Conservation (phyloP, 2,888 invertebrate species). For the Cotesia congregata region DNA sequence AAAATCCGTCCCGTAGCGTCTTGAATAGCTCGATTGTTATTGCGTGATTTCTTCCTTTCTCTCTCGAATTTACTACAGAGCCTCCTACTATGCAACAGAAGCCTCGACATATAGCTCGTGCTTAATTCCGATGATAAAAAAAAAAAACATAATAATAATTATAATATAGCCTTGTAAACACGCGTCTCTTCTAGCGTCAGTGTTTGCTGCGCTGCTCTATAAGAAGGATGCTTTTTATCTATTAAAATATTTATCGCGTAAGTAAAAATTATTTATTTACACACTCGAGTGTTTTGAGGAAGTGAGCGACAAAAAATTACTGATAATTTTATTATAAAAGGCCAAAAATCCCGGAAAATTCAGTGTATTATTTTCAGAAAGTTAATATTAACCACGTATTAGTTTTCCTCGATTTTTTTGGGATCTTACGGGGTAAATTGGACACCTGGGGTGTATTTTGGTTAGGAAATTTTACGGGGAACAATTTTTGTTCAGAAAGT, state of each 20-base stretch:
- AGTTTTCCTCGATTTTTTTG: background rate
- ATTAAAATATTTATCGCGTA: background rate
- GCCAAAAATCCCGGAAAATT: too few species aligned
- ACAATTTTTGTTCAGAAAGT: too few species aligned
- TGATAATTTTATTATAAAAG: too few species aligned
- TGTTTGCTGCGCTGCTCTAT: background rate
- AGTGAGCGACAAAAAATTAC: background rate
- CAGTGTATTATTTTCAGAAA: too few species aligned
- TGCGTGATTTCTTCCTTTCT: background rate
- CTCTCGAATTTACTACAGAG: background rate
- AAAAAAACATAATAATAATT: background rate
- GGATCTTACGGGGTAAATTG: background rate
- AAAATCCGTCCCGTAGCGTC: too few species aligned
- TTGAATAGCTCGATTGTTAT: too few species aligned
- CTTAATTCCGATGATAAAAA: background rate
- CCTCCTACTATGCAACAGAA: background rate
- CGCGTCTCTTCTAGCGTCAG: background rate
- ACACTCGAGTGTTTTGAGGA: too few species aligned
- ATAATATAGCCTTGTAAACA: background rate
- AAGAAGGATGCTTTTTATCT: background rate
- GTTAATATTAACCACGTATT: background rate
- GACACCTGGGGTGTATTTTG: background rate
- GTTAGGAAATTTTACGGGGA: too few species aligned
- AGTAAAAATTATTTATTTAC: background rate
- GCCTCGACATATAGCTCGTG: background rate